Evolutionary conservation across 92 coral and sea anemone species (phyloP), one percentile per base, ranked within the genome.

Genomic region (Blastomussa wellsi): DNA sequence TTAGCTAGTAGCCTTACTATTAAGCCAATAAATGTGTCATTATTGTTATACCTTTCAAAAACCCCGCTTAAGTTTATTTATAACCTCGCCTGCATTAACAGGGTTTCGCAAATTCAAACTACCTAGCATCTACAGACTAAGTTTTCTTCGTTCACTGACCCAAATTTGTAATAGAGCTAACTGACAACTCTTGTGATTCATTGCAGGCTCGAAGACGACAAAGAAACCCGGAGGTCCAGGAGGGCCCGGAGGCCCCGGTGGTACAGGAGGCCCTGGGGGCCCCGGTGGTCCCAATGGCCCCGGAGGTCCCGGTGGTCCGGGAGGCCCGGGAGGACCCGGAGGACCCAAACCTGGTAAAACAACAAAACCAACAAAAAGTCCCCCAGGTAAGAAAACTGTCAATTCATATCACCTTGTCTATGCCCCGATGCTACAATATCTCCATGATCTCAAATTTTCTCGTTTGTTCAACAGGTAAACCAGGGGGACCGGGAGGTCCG

Each of bases 261-360:
- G 93, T 15, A 94, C 95, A 2, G 81, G 80, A 28, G 93, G 92
- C 0, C 90, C 93, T 1, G 94, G 97, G 1, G 95, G 95, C 35
- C 96, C 95, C 3, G 91, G 91, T 13, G 92, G 95, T 33, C 95
- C 95, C 37, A 92, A 90, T 15, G 93, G 95, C 4, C 90, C 88
- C 2, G 89, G 91, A n/a, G 97, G 97, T 22, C 94, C 97, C 6
- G 96, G 96, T 16, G 94, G 94, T 22, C 91, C 90, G 14, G 89
- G 80, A 4, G 90, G 91, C 33, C 93, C 91, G 31, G 87, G 87
- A 11, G 93, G 93, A 76, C 89, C 91, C 31, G 84, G 86, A 28
- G 88, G 83, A 55, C 86, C 95, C 20, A 76, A 64, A 39, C 89
- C 91, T 41, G 93, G 91, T 29, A 78, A 77, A 37, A 82, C 95